Base-by-base conservation (phyloP, 2,888 invertebrate species). In the Rhingia rostrata region DNA sequence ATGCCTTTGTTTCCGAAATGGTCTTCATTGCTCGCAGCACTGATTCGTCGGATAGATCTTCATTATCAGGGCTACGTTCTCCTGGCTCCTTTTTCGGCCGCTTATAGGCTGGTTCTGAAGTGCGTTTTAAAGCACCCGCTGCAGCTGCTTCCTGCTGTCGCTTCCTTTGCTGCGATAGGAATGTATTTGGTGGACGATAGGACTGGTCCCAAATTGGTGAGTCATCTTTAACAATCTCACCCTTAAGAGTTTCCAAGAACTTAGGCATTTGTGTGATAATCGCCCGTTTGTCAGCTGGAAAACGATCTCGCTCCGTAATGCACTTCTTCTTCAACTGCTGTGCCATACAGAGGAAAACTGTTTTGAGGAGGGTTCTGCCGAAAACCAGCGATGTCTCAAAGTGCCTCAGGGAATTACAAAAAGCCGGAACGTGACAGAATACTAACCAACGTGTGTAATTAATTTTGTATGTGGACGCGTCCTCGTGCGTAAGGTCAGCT, bases 201-300 rank as follows among this genome's bases (percentile, higher is more conserved):
- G 97, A 96, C 0, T 95, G 95, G 92, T 97, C 97, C 97, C 97
- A 98, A 86, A 98, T 97, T 0, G 97, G 97, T 0, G 97, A 97
- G 88, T 93, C 95, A 5, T 94, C 92, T 14, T 95, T 94, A 91
- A 96, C 96, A 67, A 98, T 95, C 89, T 98, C 97, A 84, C 96
- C 95, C 88, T 97, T 97, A 6, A 98, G 92, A 89, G 96, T 93
- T 4, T 96, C 95, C 77, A 98, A 92, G 92, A 98, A 97, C 73
- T 96, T 96, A 0, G 97, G 97, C 90, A 97, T 96, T 90, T 97
- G 96, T 0, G 95, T 96, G 4, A 97, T 92, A 0, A 97, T 95
- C 75, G 97, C 74, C 43, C 87, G 80, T 88, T 96, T 96, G 88
- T 97, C 97, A 0, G 95, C 94, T 0, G 97, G 95, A 95, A 97